Evolutionary conservation across 1,140 invertebrate genomes (phyloP).

Genomic region (Macrotrachela quadricornifera): DNA sequence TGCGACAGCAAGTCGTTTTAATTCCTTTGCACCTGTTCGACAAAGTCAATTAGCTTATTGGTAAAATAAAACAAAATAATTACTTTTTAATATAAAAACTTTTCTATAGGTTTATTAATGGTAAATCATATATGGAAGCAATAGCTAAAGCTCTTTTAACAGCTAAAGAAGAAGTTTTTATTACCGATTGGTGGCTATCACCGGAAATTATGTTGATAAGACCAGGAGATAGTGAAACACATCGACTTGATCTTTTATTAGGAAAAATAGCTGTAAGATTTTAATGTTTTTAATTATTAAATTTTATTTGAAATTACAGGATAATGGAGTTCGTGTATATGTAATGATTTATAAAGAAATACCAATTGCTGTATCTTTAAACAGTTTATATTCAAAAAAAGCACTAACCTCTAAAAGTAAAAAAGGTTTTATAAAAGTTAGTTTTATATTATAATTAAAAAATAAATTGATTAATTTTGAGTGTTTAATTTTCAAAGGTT

Average conservation of each 20-base stretch:
- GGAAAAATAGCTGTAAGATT: conserved; percentile 62
- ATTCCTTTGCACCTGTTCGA: conserved; percentile 4
- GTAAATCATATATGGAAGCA: conserved; percentile 57
- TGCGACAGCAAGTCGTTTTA: not conserved
- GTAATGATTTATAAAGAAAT: conserved; percentile 89
- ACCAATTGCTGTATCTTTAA: conserved; percentile 76
- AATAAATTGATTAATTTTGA: conserved; percentile 25
- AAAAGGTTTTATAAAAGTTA: not conserved
- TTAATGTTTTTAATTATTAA: conserved; percentile 33
- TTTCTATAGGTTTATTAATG: conserved; percentile 46
- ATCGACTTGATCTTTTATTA: conserved; percentile 62
- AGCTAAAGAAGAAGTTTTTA: conserved; percentile 78
- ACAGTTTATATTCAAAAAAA: conserved; percentile 79
- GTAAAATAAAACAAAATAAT: conserved; percentile 49
- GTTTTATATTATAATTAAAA: not conserved
- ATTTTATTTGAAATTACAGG: conserved; percentile 46
- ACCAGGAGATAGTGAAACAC: conserved; percentile 54
- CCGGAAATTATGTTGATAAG: conserved; percentile 81
- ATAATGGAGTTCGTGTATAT: conserved; percentile 66
- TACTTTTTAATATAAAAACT: too few species aligned
- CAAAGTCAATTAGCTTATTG: not conserved
- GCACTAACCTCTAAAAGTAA: conserved; percentile 31
- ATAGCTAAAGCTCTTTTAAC: conserved; percentile 65
- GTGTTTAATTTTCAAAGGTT: conserved; percentile 37
- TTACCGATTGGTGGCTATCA: conserved; percentile 86